Evolutionary conservation across 1,140 invertebrate genomes (phyloP), one percentile per base, ranked within the genome.

Genomic region (Drosophila teissieri): DNA sequence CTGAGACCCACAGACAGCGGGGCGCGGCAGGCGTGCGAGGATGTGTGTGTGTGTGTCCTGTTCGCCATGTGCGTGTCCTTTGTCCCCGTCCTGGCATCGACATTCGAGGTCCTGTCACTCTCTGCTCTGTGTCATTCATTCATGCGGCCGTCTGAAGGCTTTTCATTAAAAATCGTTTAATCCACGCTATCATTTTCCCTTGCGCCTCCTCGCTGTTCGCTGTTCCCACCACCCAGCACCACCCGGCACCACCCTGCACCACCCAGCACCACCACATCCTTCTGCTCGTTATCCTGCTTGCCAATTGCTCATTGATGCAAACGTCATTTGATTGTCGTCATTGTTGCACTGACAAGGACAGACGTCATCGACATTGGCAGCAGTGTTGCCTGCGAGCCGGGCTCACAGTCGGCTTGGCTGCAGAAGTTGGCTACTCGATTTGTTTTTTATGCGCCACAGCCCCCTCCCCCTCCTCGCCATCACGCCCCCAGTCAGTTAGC

Each of bases 121-220:
- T 49, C 65, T 45, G 61, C 36, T 31, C 36, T 19, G 62, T 61
- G 68, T 78, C 80, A 77, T 63, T 77, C 80, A 67, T 70, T 68
- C 75, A 73, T 73, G 70, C 63, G 64, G 68, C 78, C 78, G 57
- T 79, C 78, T 85, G 77, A 83, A 85, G 82, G 78, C 82, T 91
- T 91, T 91, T 90, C 88, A 91, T 90, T 91, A 91, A 91, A 91
- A 91, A 90, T 90, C 88, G 82, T 91, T 91, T 91, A 91, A 84
- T 91, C 86, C 82, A 88, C 74, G 79, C 80, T 90, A 83, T 88
- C 80, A 83, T 83, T 85, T 85, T 78, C 73, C 57, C 68, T 36
- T 74, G 73, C 68, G 49, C 62, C 52, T 45, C 53, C 48, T 42
- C 27, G 14, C 31, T 27, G 46, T 34, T 36, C 40, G 19, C 19